These are phyloP conservation scores for Agapornis canus DNA, from an alignment of 2,797 vertebrate species.

Conservation along the genomic window DNA sequence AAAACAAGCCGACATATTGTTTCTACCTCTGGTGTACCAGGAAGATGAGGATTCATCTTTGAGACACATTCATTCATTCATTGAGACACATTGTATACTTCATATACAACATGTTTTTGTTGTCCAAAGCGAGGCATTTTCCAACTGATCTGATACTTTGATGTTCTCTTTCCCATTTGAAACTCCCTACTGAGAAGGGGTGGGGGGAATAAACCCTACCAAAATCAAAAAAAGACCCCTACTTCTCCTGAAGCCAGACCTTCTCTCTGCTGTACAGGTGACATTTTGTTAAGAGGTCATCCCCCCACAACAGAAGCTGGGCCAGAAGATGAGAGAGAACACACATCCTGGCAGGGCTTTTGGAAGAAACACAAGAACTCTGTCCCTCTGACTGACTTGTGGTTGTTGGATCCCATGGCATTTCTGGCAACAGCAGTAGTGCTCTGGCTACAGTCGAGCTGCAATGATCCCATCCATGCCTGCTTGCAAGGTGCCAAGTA, in stretches of 20 bases:
- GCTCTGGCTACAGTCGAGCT: slow-evolving; percentile 8
- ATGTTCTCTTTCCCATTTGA: not conserved
- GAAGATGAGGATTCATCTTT: not conserved
- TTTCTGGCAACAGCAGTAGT: not conserved
- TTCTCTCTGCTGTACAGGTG: not conserved
- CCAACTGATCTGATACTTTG: not conserved
- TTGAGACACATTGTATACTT: not conserved
- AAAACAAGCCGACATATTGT: not conserved
- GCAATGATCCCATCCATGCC: not conserved
- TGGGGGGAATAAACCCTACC: not conserved
- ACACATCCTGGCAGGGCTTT: not conserved
- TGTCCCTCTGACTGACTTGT: not conserved
- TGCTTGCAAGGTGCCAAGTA: not conserved
- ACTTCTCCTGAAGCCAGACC: not conserved
- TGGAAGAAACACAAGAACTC: slow-evolving; percentile 14
- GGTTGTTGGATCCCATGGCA: not conserved
- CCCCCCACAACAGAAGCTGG: not conserved
- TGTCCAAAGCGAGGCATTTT: not conserved
- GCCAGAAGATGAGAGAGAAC: not conserved
- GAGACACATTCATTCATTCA: not conserved
- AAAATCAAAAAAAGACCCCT: not conserved
- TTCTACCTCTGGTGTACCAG: not conserved
- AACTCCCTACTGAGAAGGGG: not conserved
- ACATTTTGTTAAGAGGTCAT: not conserved
- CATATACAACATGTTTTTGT: not conserved